phyloP scores from a whole-genome alignment of 2,113 vertebrate species.

The Pomatostomus ruficeps region DNA sequence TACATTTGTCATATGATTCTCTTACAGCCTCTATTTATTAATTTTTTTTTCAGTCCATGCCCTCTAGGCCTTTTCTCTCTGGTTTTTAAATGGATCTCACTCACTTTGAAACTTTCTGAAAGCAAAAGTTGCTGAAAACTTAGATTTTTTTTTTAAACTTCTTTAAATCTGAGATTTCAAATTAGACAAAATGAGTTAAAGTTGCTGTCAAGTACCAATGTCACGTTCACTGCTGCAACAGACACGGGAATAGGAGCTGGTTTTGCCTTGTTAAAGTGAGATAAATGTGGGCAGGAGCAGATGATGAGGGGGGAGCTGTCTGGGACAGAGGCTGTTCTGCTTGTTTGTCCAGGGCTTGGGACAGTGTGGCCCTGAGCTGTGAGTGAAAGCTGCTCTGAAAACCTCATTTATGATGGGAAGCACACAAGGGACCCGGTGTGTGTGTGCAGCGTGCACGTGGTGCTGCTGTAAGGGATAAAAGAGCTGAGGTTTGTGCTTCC shows the following conservation, averaged over 20 bases:
- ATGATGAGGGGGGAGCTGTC: neutral
- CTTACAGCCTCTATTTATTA: neutral
- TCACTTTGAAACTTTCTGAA: neutral
- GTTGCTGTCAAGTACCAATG: neutral
- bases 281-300: neutral
- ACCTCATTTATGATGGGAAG: neutral
- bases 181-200: neutral
- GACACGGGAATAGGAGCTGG: neutral
- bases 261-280: neutral
- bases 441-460: accelerated
- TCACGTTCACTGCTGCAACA: neutral
- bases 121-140: neutral
- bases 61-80: neutral
- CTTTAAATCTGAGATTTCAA: neutral
- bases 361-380: neutral
- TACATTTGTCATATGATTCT: neutral
- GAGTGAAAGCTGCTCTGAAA: neutral
- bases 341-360: neutral
- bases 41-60: neutral
- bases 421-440: accelerated
- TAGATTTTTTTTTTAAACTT: neutral
- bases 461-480: neutral
- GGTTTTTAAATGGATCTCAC: neutral
- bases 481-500: neutral
- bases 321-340: neutral